Evolutionary conservation across 2,888 invertebrate species (phyloP).

Genomic region (Agonopterix subpropinquella): DNA sequence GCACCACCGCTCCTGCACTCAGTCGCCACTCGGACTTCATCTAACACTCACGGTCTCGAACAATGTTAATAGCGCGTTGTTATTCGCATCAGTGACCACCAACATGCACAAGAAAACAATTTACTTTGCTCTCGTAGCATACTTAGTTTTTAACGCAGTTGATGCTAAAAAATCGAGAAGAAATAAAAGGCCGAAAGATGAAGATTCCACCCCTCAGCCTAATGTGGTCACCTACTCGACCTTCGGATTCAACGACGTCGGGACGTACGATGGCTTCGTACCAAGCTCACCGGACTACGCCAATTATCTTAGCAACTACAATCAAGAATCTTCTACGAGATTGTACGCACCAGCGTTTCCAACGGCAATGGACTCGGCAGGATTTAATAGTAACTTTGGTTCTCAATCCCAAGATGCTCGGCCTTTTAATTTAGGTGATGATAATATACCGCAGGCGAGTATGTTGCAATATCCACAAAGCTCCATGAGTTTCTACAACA

Average conservation of each 20-base stretch:
- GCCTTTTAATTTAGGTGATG: slow-evolving; percentile 26
- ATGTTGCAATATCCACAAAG: slow-evolving; percentile 42
- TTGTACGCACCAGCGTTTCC: slow-evolving; percentile 61
- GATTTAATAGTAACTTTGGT: slow-evolving; percentile 37
- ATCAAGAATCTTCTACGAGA: slow-evolving; percentile 48
- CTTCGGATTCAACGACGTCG: slow-evolving; percentile 65
- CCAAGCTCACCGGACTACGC: slow-evolving; percentile 62
- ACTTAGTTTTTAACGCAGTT: slow-evolving; percentile 28
- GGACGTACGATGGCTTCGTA: slow-evolving; percentile 56
- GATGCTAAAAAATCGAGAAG: slow-evolving; percentile 48
- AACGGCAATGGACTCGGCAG: slow-evolving; percentile 46
- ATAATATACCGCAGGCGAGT: slow-evolving; percentile 34
- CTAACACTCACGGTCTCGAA: slow-evolving; percentile 48
- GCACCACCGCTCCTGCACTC: slow-evolving; percentile 15
- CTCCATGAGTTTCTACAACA: slow-evolving; percentile 37
- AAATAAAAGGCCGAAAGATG: slow-evolving; percentile 43
- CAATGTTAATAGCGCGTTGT: slow-evolving; percentile 48
- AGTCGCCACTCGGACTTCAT: slow-evolving; percentile 55
- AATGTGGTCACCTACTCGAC: slow-evolving; percentile 64
- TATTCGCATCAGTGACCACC: slow-evolving; percentile 31
- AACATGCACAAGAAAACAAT: slow-evolving; percentile 50
- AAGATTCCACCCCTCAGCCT: slow-evolving; percentile 50
- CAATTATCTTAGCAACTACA: slow-evolving; percentile 37
- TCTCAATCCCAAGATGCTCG: slow-evolving; percentile 34
- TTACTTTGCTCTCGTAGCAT: slow-evolving; percentile 37